Base-by-base conservation (phyloP, 2,888 invertebrate genomes). In the Agrotis puta region DNA sequence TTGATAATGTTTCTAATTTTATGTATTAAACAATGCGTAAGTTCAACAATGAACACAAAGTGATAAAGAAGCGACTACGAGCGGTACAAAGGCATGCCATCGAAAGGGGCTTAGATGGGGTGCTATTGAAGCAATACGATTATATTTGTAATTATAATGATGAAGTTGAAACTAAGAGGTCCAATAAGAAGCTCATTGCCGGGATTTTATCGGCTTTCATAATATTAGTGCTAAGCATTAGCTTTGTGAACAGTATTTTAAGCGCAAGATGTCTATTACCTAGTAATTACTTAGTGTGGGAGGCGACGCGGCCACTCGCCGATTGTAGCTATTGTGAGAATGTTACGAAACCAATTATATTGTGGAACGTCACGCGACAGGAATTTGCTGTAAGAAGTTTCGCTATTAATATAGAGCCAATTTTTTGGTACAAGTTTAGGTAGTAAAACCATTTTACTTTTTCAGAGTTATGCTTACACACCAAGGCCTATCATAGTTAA, bases 221-320 rank as follows among this genome's bases (percentile, higher is more conserved):
- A 75, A 82, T 90, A 63, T 79, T 92, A 86, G 87, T 88, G 64
- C 67, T 91, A 87, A 88, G 90, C 82, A 70, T 89, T 67, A 87
- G 82, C 84, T 84, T 88, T 72, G 84, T 91, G 45, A 88, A 92
- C 77, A 91, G 88, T 90, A 81, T 97, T 81, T 85, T 97, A 83
- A 97, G 97, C 86, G 95, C 97, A 81, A 97, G 98, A 88, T 99
- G 99, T 93, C 93, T 98, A 80, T 89, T 98, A 89, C 97, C 98
- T 81, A 98, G 98, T 92, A 98, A 98, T 95, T 98, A 98, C 91
- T 96, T 98, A 74, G 95, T 98, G 81, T 98, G 98, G 98, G 98
- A 99, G 94, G 98, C 98, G 65, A 98, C 98, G 27, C 96, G 98
- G 82, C 98, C 98, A 39, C 96, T 98, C 66, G 97, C 98, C 27